phyloP scores from a whole-genome alignment of 2,113 vertebrate genomes.

The Amblyornis subalaris region DNA sequence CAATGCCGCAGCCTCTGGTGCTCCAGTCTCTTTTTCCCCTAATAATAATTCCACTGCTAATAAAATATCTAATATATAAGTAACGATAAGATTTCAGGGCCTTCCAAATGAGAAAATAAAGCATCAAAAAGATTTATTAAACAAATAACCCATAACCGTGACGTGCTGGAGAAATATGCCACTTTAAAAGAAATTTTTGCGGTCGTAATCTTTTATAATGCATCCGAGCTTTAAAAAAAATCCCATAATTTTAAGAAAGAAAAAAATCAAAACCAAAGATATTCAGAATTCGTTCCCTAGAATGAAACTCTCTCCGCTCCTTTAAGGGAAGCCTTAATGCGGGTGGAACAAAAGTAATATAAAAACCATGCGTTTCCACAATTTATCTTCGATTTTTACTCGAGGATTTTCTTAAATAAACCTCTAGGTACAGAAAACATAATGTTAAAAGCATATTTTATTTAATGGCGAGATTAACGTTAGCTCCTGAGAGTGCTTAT shows the following conservation, averaged over 20 bases:
- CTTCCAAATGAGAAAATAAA: constrained; percentile 65
- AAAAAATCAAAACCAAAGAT: not conserved
- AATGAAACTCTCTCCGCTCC: not conserved
- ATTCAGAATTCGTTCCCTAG: constrained; percentile 19
- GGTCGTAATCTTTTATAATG: constrained; percentile 40
- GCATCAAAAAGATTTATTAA: constrained; percentile 61
- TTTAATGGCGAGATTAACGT: not conserved
- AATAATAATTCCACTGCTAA: constrained; percentile 58
- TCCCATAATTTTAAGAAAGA: not conserved
- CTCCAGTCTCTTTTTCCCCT: not conserved
- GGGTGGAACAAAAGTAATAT: not conserved
- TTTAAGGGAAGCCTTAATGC: not conserved
- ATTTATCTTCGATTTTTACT: not conserved
- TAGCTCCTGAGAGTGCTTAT: not conserved
- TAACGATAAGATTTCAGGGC: constrained; percentile 57
- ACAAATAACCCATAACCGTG: constrained; percentile 53
- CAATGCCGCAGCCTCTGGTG: not conserved
- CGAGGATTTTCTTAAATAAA: not conserved
- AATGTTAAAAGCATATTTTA: not conserved
- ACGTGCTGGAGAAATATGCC: constrained; percentile 48
- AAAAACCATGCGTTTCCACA: not conserved
- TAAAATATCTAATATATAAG: constrained; percentile 70
- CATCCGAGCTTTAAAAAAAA: constrained; percentile 34
- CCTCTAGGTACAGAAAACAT: not conserved
- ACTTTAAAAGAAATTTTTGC: constrained; percentile 16